phyloP scores from a whole-genome alignment of 2,888 invertebrate species.

The Sarcophaga rosellei region DNA sequence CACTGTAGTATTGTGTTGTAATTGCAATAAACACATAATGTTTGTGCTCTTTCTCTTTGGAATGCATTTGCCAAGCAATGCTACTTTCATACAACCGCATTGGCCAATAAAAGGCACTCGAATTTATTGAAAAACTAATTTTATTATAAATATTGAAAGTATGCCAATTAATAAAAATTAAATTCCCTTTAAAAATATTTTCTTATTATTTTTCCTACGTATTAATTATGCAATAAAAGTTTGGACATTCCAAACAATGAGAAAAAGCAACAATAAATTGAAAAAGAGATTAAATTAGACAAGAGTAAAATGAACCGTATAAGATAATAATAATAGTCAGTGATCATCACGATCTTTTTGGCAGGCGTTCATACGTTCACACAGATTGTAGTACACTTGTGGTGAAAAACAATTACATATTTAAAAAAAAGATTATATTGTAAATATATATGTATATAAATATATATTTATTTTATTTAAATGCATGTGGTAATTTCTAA shows the following conservation, averaged over 20 bases:
- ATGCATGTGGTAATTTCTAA: constrained; percentile 72
- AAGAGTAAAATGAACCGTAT: constrained; percentile 24
- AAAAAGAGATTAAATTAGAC: not conserved
- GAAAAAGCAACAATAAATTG: too few relatives aligned
- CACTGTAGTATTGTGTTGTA: too few relatives aligned
- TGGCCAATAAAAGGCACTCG: constrained; percentile 34
- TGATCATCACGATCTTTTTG: constrained; percentile 39
- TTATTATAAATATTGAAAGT: too few relatives aligned
- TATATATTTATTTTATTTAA: constrained; percentile 25
- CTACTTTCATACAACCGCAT: constrained; percentile 45
- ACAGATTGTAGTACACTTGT: constrained; percentile 19
- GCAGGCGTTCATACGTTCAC: constrained; percentile 1
- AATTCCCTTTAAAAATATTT: not conserved
- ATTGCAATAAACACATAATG: not conserved
- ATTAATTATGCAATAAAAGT: not conserved
- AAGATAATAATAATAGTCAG: not conserved
- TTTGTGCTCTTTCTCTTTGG: constrained; percentile 47
- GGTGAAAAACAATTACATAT: not conserved
- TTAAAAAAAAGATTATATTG: not conserved
- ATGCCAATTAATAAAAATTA: not conserved
- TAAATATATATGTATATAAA: constrained; percentile 18
- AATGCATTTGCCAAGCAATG: constrained; percentile 46
- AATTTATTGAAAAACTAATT: not conserved
- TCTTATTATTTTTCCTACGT: not conserved
- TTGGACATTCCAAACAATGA: not conserved